Evolutionary conservation across 2,113 vertebrate genomes (phyloP).

Genomic region (Coreoperca whiteheadi): DNA sequence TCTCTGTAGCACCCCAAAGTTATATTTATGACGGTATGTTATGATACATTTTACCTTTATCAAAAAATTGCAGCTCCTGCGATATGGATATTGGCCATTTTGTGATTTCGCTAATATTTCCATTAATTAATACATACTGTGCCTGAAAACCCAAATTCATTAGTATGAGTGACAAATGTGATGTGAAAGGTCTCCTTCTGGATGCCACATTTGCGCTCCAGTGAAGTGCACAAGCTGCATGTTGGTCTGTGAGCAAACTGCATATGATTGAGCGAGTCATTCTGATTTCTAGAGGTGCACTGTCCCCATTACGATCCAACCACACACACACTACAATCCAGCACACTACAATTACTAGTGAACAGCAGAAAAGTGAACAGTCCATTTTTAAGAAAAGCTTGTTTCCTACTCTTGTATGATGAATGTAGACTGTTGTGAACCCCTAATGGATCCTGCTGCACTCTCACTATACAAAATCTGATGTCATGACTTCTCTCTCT

Average conservation of each 20-base stretch:
- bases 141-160: constrained; percentile 27
- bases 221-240: neutral
- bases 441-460: constrained; percentile 37
- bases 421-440: constrained; percentile 37
- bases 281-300: constrained; percentile 1
- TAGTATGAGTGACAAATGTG: neutral
- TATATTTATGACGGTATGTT: no score
- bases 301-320: neutral
- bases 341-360: constrained; percentile 9
- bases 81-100: no score
- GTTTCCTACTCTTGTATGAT: constrained; percentile 38
- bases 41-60: no score
- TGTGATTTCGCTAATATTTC: no score
- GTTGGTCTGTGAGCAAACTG: neutral
- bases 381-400: constrained; percentile 31
- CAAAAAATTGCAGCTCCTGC: no score
- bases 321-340: constrained; percentile 8
- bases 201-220: neutral
- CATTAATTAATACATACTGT: no score
- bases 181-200: constrained; percentile 9
- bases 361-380: constrained; percentile 16
- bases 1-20: no score
- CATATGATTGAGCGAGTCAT: neutral
- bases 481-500: constrained; percentile 61
- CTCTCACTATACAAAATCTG: constrained; percentile 37